Evolutionary conservation across 2,888 invertebrate species (phyloP), one percentile per base, ranked within the genome.

Genomic region (Parnassius orleans): DNA sequence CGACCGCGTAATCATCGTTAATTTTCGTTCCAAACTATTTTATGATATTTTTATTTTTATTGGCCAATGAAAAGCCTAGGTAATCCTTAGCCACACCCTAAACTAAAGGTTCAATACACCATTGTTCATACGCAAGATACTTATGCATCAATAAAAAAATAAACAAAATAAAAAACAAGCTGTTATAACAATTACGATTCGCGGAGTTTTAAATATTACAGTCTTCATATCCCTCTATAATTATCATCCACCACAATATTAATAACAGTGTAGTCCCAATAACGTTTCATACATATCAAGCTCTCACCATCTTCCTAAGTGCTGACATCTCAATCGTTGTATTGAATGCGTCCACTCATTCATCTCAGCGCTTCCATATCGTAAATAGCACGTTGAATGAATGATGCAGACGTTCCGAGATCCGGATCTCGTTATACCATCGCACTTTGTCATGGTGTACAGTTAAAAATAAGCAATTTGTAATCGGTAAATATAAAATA

Each of bases 301-400:
- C 61, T 60, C 66, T 62, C 67, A 62, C 65, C 48, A 68, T 68
- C 68, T 67, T 50, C 56, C 57, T 57, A 65, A 79, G 80, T 80
- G 80, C 73, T 75, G 83, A 85, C 84, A 78, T 69, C 80, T 87
- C 84, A 86, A 87, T 87, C 77, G 72, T 56, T 46, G 68, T 66
- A 69, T 69, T 64, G 63, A 65, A 65, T 63, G 67, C 68, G 70
- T 76, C 77, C 78, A 83, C 72, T 76, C 78, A 73, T 71, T 79
- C 78, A 58, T 59, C 75, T 72, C 76, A 72, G 66, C 69, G 69
- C 70, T 71, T 69, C 72, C 70, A 72, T 69, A 66, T 71, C 72
- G 68, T 69, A 69, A 70, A 68, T 57, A 66, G 67, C 65, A 53
- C 64, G 66, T 67, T 73, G 70, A 73, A 69, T 70, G 72, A 73